Conservation (phyloP, 2,113 vertebrate genomes). For the Charina bottae region DNA sequence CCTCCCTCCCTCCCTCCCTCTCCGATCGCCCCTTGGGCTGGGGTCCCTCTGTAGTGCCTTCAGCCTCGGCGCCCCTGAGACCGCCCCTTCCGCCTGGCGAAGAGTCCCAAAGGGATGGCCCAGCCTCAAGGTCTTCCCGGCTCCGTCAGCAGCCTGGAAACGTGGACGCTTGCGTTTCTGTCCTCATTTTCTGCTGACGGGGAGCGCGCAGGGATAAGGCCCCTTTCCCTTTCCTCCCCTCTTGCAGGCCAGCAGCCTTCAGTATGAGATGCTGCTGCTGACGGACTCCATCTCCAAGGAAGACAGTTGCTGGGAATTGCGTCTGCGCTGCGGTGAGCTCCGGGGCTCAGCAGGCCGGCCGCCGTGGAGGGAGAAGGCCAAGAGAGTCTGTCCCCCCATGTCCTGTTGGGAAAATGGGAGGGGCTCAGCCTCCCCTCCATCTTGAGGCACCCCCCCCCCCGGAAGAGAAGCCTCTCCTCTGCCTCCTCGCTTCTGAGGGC, state of each 20-base stretch:
- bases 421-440: too few relatives aligned
- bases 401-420: too few relatives aligned
- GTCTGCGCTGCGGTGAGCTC: slow-evolving; percentile 93
- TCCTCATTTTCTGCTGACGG: too few relatives aligned
- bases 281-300: slow-evolving; percentile 98
- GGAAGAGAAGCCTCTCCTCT: neutral
- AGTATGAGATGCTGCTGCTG: slow-evolving; percentile 96
- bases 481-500: too few relatives aligned
- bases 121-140: neutral
- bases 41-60: neutral
- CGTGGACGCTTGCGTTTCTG: neutral
- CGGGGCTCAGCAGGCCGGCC: neutral
- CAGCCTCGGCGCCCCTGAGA: too few relatives aligned
- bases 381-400: too few relatives aligned
- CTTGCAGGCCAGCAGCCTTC: slow-evolving; percentile 92
- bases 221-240: neutral
- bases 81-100: neutral
- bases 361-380: neutral
- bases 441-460: neutral
- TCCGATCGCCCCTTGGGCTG: neutral
- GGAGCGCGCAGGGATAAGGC: too few relatives aligned
- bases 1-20: neutral
- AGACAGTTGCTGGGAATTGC: slow-evolving; percentile 96
- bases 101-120: neutral
- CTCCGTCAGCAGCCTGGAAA: neutral